phyloP scores from a whole-genome alignment of 2,888 invertebrate genomes.

The Abrostola tripartita region DNA sequence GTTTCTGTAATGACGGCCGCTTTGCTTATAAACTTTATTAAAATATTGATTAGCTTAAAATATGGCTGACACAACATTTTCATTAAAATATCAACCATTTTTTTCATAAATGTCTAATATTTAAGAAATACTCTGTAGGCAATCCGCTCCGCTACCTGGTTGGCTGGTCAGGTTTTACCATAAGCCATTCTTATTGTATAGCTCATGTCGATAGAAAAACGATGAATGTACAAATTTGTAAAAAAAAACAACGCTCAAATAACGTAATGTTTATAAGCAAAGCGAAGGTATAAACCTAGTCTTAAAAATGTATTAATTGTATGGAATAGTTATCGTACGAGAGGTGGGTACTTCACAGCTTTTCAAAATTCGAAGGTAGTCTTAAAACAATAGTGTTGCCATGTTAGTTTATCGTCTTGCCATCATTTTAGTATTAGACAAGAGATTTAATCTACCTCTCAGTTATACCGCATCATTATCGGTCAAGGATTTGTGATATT shows the following conservation, averaged over 20 bases:
- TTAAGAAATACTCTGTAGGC: too few relatives aligned
- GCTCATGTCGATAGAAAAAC: constrained; percentile 1
- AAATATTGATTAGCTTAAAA: neutral
- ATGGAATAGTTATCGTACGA: constrained; percentile 48
- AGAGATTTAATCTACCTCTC: constrained; percentile 13
- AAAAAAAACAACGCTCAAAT: constrained; percentile 41
- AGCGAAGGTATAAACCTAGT: constrained; percentile 56
- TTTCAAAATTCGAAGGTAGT: constrained; percentile 23
- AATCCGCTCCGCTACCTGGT: neutral
- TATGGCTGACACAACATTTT: neutral
- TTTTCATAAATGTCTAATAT: too few relatives aligned
- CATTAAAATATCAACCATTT: too few relatives aligned
- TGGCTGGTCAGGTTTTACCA: neutral
- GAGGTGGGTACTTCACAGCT: constrained; percentile 16
- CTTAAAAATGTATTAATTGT: constrained; percentile 55
- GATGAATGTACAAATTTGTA: too few relatives aligned
- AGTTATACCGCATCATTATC: constrained; percentile 24
- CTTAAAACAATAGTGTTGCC: constrained; percentile 9
- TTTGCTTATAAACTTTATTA: constrained; percentile 46
- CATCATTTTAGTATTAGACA: constrained; percentile 37
- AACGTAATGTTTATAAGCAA: constrained; percentile 45
- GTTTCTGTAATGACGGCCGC: constrained; percentile 52
- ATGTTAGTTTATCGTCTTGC: constrained; percentile 37
- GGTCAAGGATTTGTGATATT: constrained; percentile 46
- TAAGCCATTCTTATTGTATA: neutral